Percentiles rank a stretch among this genome's conserved stretches.
These are phyloP conservation scores for Aelia acuminata DNA, from an alignment of 2,888 invertebrate species.

Conservation along the genomic window DNA sequence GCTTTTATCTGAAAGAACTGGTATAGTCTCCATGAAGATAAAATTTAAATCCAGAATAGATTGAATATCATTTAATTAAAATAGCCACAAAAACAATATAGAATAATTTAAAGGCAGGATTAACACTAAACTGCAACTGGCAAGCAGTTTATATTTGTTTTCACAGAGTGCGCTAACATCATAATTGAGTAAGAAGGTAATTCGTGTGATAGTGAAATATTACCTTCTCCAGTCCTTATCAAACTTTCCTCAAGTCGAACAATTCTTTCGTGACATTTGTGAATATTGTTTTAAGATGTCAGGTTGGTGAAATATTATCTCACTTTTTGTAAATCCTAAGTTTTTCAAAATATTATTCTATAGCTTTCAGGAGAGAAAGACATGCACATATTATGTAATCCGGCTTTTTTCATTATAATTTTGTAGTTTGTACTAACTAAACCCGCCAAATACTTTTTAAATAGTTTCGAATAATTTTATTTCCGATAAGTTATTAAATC, in stretches of 20 bases:
- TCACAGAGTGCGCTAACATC: conserved; percentile 1
- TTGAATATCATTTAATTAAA: neutral
- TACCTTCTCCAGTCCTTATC: conserved; percentile 46
- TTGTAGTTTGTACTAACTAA: neutral
- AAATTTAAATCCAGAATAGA: neutral
- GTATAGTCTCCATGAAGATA: too few relatives aligned
- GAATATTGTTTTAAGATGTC: neutral
- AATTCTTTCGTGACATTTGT: neutral
- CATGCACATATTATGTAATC: neutral
- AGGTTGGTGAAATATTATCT: neutral
- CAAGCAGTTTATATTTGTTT: neutral
- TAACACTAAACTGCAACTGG: neutral
- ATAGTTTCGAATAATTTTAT: neutral
- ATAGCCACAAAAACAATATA: neutral
- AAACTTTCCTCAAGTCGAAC: neutral
- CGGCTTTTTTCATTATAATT: neutral
- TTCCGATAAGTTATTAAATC: neutral
- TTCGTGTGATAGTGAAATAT: neutral
- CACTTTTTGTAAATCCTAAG: neutral
- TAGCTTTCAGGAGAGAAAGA: neutral
- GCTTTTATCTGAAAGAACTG: too few relatives aligned
- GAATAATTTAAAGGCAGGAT: neutral
- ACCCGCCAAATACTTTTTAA: neutral
- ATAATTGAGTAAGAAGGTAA: neutral
- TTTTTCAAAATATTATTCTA: neutral